phyloP scores from a whole-genome alignment of 2,113 vertebrate species.

The Rissa tridactyla region DNA sequence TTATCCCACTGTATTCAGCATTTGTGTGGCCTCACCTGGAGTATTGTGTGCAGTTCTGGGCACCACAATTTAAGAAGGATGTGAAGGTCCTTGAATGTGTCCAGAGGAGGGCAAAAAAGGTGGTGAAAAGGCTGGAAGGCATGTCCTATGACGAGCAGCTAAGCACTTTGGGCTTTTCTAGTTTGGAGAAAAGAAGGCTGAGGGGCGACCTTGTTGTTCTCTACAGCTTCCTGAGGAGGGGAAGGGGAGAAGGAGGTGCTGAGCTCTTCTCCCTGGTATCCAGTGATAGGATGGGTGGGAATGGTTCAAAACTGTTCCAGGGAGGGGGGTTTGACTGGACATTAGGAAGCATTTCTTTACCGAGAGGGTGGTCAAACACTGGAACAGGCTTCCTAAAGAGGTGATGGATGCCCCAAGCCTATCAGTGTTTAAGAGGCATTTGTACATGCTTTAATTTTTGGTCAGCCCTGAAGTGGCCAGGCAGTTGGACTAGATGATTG shows the following conservation, averaged over 20 bases:
- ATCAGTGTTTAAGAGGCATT: not conserved
- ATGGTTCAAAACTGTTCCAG: not conserved
- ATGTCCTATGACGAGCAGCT: no score
- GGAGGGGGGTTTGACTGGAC: not conserved
- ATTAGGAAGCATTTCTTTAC: not conserved
- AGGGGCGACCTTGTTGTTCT: not conserved
- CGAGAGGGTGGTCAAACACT: not conserved
- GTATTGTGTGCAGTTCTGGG: no score
- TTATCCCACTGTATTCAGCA: accelerated
- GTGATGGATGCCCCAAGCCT: not conserved
- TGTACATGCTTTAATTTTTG: not conserved
- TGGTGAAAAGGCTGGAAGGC: no score
- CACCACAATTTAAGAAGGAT: no score
- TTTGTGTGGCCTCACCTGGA: not conserved
- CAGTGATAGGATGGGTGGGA: not conserved
- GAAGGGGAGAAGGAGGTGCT: not conserved
- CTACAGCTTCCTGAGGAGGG: not conserved
- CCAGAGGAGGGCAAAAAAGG: no score
- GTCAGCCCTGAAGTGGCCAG: not conserved
- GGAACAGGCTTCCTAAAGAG: not conserved
- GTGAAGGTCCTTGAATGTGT: no score
- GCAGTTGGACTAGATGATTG: no score
- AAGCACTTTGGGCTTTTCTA: no score
- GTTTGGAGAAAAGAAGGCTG: no score
- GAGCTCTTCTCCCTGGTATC: not conserved